Conservation (phyloP, 2,113 vertebrate species). For the Rhadina sibilatrix region DNA sequence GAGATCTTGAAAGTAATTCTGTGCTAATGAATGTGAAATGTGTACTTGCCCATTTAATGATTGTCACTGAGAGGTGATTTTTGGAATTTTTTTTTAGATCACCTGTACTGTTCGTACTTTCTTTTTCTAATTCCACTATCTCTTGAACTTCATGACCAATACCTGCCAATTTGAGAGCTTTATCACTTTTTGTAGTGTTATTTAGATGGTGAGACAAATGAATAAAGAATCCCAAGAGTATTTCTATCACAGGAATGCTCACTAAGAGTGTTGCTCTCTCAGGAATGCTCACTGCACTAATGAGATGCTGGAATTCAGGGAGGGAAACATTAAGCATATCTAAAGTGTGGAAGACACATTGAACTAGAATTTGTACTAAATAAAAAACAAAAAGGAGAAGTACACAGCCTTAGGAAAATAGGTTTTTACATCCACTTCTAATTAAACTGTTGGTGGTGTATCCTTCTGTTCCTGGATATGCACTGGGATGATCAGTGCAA, state of each 20-base stretch:
- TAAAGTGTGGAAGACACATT: neutral
- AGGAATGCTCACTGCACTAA: neutral
- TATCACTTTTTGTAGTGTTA: neutral
- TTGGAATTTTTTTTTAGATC: neutral
- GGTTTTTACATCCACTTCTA: neutral
- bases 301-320: neutral
- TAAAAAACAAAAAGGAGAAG: neutral
- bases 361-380: neutral
- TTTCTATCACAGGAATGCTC: neutral
- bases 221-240: neutral
- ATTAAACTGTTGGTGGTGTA: neutral
- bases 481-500: neutral
- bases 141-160: neutral
- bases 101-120: neutral
- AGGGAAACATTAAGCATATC: neutral
- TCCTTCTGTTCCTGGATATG: neutral
- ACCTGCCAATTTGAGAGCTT: neutral
- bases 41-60: neutral
- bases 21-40: neutral
- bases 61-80: neutral
- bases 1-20: neutral
- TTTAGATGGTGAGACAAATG: neutral
- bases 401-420: neutral
- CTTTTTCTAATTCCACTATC: neutral
- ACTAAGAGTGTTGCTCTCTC: neutral